phyloP scores from a whole-genome alignment of 2,797 vertebrate species.

The Clarias platycephalus region DNA sequence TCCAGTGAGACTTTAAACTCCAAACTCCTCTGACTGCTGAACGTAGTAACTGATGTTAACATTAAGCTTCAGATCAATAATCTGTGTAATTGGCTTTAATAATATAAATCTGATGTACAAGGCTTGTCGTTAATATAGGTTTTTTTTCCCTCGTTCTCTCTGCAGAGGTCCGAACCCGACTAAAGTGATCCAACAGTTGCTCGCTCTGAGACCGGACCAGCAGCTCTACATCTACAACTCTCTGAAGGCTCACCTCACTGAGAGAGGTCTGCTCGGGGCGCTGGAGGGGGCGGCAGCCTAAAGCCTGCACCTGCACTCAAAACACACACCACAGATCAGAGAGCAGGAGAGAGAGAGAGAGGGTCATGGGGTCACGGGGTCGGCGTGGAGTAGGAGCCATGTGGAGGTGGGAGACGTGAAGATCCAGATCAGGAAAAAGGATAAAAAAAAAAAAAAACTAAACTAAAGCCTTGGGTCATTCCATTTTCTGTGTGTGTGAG shows the following conservation, averaged over 20 bases:
- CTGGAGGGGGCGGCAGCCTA: slow-evolving; percentile 73
- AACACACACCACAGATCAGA: background rate
- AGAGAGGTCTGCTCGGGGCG: slow-evolving; percentile 82
- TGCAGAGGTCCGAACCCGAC: slow-evolving; percentile 91
- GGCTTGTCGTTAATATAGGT: background rate
- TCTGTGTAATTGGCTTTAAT: background rate
- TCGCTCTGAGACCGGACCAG: slow-evolving; percentile 91
- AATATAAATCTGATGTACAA: background rate
- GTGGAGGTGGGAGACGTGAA: slow-evolving; percentile 32
- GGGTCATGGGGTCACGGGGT: background rate
- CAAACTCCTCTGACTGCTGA: too few relatives aligned
- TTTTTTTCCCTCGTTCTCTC: background rate
- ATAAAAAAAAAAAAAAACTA: slow-evolving; percentile 38
- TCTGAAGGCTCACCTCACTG: slow-evolving; percentile 85
- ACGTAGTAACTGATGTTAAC: background rate
- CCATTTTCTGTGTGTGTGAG: slow-evolving; percentile 59
- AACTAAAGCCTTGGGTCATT: slow-evolving; percentile 67
- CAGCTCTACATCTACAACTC: slow-evolving; percentile 97
- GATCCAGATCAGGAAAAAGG: slow-evolving; percentile 41
- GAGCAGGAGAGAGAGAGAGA: background rate
- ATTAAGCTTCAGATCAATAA: background rate
- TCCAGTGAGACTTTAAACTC: too few relatives aligned
- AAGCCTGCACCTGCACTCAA: slow-evolving; percentile 12
- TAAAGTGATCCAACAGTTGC: slow-evolving; percentile 94
- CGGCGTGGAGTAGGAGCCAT: slow-evolving; percentile 19